Base-by-base conservation (phyloP, 2,113 vertebrate species). In the Odocoileus hemionus region DNA sequence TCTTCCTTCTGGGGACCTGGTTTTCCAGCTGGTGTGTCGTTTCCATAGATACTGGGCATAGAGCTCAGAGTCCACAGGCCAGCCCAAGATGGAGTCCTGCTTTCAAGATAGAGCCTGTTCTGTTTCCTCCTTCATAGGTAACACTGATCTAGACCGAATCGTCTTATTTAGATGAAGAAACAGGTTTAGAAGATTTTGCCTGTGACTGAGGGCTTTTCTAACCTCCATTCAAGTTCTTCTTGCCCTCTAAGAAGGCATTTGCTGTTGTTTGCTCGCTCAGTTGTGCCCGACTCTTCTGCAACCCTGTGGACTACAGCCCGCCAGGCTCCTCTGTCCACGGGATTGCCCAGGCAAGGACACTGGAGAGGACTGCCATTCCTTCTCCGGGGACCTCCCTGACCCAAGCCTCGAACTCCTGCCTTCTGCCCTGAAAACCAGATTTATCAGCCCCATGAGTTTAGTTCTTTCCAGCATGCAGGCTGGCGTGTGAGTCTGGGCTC, bases 11-110 rank as follows among this genome's bases (percentile, higher is more conserved):
- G n/a, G 64, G n/a, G n/a, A 2, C n/a, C n/a, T 70, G 64, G n/a
- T 70, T 70, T 70, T 36, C 64, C 19, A 5, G 0, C 36, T 70
- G n/a, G n/a, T 36, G 1, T 36, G 19, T 36, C n/a, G 0, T 11
- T 23, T 70, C n/a, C 19, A 23, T 10, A 70, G n/a, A 70, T 36
- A 23, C 64, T 70, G 64, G 33, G 33, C 64, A 21, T 36, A 67
- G 10, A 36, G 8, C 64, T 67, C 64, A 36, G 10, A 67, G 64
- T 21, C 17, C 64, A 70, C n/a, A 36, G 64, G 36, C 64, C n/a
- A 1, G 64, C n/a, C n/a, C 64, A 70, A 36, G 64, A 21, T 11
- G 9, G 64, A 23, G 64, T 36, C n/a, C 64, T 70, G 64, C 64
- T 70, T 36, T 70, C n/a, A 36, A 23, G n/a, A 36, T 12, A 21